These are phyloP conservation scores for Sycophaga agraensis DNA, from an alignment of 1,140 invertebrate species.

Conservation along the genomic window DNA sequence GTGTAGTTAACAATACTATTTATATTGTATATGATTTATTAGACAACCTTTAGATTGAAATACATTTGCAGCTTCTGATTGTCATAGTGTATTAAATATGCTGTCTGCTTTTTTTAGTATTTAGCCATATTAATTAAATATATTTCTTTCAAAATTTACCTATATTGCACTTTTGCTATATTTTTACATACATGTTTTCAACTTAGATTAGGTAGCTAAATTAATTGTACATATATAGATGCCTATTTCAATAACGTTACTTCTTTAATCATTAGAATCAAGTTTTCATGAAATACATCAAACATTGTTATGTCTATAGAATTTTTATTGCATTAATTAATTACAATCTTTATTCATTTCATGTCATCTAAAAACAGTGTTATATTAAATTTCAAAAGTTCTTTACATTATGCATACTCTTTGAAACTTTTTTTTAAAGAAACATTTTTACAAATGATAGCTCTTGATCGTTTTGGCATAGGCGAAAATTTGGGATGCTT, in stretches of 20 bases:
- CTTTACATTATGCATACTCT: too few relatives aligned
- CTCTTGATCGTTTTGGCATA: conserved; percentile 50
- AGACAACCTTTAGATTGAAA: background rate
- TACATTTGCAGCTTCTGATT: background rate
- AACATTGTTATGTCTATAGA: background rate
- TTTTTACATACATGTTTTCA: background rate
- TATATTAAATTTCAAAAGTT: background rate
- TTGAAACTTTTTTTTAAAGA: conserved; percentile 26
- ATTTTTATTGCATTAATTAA: background rate
- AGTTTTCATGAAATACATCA: background rate
- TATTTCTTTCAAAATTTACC: background rate
- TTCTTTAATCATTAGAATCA: background rate
- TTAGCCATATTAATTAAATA: background rate
- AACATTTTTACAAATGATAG: conserved; percentile 33
- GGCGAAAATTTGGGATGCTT: conserved; percentile 93
- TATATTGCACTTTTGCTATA: background rate
- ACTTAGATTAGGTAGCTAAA: background rate
- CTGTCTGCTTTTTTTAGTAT: background rate
- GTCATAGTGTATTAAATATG: background rate
- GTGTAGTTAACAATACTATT: background rate
- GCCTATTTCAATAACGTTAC: background rate
- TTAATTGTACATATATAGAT: background rate
- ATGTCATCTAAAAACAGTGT: background rate
- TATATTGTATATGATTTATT: background rate
- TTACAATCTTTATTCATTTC: background rate